Percentiles rank a stretch among this genome's conserved stretches.
Evolutionary conservation across 2,888 invertebrate genomes (phyloP).

Genomic region (Dynastes tityus): DNA sequence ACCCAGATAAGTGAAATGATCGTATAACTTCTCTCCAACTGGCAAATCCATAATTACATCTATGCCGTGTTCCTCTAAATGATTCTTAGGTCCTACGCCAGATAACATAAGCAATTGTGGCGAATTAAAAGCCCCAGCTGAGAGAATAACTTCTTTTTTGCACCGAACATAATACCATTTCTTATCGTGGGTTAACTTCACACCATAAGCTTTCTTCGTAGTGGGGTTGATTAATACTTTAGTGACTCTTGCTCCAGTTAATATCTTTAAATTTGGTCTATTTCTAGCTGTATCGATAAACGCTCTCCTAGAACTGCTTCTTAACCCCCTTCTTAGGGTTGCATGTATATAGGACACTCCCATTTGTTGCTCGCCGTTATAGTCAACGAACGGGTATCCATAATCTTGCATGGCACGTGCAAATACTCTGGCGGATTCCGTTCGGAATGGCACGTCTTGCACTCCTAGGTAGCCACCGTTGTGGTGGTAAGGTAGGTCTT

Average conservation of each 20-base stretch:
- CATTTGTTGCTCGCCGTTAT: slow-evolving; percentile 77
- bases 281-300: slow-evolving; percentile 76
- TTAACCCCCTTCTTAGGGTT: slow-evolving; percentile 74
- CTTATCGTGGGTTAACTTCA: slow-evolving; percentile 72
- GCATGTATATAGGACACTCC: slow-evolving; percentile 79
- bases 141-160: slow-evolving; percentile 86
- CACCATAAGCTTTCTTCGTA: slow-evolving; percentile 79
- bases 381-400: slow-evolving; percentile 79
- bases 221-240: slow-evolving; percentile 78
- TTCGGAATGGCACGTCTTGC: slow-evolving; percentile 68
- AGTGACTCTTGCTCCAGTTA: slow-evolving; percentile 75
- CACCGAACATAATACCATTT: slow-evolving; percentile 71
- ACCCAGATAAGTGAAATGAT: slow-evolving; percentile 75
- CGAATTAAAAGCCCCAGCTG: slow-evolving; percentile 90
- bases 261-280: slow-evolving; percentile 79
- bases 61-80: slow-evolving; percentile 74
- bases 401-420: slow-evolving; percentile 77
- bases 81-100: slow-evolving; percentile 79
- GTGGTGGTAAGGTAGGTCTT: slow-evolving; percentile 66
- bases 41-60: slow-evolving; percentile 78
- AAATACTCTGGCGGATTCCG: slow-evolving; percentile 73
- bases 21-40: slow-evolving; percentile 79
- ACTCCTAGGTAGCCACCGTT: slow-evolving; percentile 68
- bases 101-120: slow-evolving; percentile 93
- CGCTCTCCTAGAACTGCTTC: slow-evolving; percentile 79